Base-by-base conservation (phyloP, 2,113 vertebrate species). In the Lepidothrix coronata region DNA sequence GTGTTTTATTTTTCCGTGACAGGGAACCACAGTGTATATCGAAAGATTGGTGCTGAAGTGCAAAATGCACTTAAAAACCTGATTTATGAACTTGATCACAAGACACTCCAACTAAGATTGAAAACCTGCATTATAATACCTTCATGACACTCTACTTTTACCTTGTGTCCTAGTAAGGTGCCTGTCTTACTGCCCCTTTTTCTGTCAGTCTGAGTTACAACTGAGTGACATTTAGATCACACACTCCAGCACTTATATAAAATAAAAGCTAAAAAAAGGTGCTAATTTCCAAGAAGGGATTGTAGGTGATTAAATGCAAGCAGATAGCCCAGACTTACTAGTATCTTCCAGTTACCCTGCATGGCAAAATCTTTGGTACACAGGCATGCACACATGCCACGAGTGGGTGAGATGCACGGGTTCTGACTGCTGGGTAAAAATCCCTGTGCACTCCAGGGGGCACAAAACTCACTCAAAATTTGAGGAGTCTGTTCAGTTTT, bases 371-470 rank as follows among this genome's bases (percentile, higher is more conserved):
- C 8, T 0, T 2, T 9, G 49, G 18, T 16, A 8, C 62, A 9
- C 8, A 31, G n/a, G 22, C 31, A 24, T 0, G 0, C 10, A 31
- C 5, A 3, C 4, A 0, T 41, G 10, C 33, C 3, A 1, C 0
- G 4, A 8, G 37, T 5, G 33, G 49, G 37, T 28, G 55, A 33
- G 35, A 20, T 44, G 25, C 33, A 5, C 1, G 0, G 1, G 7
- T 71, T 75, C 68, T 44, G 19, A 31, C n/a, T 48, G 7, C 48
- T 57, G 61, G 37, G 54, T 39, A 11, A 21, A 49, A 39, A 10
- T 22, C 17, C 12, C 5, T 3, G 11, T 71, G 52, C 9, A 2
- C 21, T 79, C 14, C 0, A 5, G 0, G 41, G 19, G 37, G 2
- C 43, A 39, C 22, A 33, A 20, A 85, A 67, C 20, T 41, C 12